phyloP scores from a whole-genome alignment of 2,888 invertebrate species.

The Eledona agricola region DNA sequence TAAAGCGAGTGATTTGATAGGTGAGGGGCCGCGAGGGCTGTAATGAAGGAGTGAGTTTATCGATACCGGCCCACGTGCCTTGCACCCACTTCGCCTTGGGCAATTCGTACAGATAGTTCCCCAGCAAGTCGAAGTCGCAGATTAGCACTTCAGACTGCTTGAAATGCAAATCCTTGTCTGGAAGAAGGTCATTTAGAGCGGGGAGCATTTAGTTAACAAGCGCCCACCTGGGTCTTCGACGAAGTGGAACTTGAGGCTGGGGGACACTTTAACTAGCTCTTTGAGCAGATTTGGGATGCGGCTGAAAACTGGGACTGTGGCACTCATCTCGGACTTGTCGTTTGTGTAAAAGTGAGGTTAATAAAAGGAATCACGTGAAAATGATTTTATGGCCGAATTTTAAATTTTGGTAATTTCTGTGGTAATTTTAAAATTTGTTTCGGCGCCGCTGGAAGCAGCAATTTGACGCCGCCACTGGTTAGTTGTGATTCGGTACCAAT shows the following conservation, averaged over 20 bases:
- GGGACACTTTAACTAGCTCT: conserved; percentile 22
- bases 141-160: conserved; percentile 59
- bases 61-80: conserved; percentile 64
- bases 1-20: conserved; percentile 58
- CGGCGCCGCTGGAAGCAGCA: too few relatives aligned
- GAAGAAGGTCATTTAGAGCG: conserved; percentile 1
- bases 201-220: background rate
- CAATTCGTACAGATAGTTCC: conserved; percentile 57
- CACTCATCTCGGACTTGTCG: too few relatives aligned
- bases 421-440: too few relatives aligned
- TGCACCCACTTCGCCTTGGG: conserved; percentile 62
- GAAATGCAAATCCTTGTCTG: conserved; percentile 42
- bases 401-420: too few relatives aligned
- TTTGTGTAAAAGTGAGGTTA: too few relatives aligned
- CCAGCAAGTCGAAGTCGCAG: conserved; percentile 60
- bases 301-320: conserved; percentile 20
- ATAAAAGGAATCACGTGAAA: too few relatives aligned
- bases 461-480: too few relatives aligned
- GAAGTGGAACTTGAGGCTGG: conserved; percentile 26
- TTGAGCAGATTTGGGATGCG: conserved; percentile 22
- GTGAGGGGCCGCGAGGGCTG: conserved; percentile 46
- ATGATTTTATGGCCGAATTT: too few relatives aligned
- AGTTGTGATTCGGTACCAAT: too few relatives aligned
- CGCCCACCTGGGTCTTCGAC: conserved; percentile 26
- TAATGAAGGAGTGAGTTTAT: conserved; percentile 52